These are phyloP conservation scores for Serinus canaria DNA, from an alignment of 2,113 vertebrate species.

Conservation along the genomic window DNA sequence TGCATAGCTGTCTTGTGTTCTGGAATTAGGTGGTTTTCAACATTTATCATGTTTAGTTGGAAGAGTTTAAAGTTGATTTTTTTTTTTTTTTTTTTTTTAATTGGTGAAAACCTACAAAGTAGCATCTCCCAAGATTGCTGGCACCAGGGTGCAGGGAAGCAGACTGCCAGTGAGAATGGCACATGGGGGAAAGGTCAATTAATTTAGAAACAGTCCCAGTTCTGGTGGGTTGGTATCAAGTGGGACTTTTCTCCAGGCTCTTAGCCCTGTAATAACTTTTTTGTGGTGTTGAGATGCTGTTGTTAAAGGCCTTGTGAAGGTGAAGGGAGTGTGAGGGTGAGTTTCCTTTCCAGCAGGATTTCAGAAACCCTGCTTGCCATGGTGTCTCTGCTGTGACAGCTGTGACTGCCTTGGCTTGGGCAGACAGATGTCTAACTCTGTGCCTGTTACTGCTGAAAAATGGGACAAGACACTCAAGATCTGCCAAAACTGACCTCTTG, in stretches of 20 bases:
- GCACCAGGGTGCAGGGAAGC: background rate
- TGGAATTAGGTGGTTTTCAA: background rate
- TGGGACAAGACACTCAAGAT: background rate
- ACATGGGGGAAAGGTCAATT: background rate
- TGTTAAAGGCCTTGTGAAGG: background rate
- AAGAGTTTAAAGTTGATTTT: background rate
- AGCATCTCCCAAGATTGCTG: background rate
- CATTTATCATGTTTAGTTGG: background rate
- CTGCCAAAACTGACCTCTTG: background rate
- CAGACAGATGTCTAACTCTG: background rate
- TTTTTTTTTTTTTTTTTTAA: background rate
- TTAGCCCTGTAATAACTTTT: background rate
- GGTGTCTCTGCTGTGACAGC: background rate
- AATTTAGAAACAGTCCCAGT: conserved; percentile 1
- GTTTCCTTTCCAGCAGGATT: background rate
- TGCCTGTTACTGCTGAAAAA: background rate
- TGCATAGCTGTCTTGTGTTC: background rate
- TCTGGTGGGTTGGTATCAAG: background rate
- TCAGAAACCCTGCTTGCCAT: background rate
- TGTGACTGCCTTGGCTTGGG: background rate
- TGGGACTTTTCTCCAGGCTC: conserved; percentile 11
- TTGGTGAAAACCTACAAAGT: background rate
- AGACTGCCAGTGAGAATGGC: background rate
- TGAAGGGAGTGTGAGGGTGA: background rate
- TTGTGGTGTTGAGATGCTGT: conserved; percentile 7